A percentile compares a stretch with the other conserved stretches of the same genome.
phyloP scores from a whole-genome alignment of 2,113 vertebrate species.

The Hemiprocne comata region DNA sequence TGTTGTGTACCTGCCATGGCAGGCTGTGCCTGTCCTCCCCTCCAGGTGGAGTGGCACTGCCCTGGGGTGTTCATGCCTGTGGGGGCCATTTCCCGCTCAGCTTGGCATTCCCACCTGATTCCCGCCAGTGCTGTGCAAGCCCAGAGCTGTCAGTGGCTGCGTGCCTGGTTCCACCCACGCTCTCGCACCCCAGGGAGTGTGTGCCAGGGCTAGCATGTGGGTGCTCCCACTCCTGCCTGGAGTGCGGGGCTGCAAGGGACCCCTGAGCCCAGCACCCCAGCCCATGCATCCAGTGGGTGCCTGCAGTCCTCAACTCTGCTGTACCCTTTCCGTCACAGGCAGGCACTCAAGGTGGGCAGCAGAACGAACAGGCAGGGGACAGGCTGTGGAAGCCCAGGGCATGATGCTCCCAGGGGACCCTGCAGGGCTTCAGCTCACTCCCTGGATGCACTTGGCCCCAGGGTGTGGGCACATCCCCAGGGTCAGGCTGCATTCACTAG shows the following conservation, averaged over 20 bases:
- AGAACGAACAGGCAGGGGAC: not conserved
- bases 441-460: not conserved
- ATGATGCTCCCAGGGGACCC: accelerated
- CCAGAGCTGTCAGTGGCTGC: not conserved
- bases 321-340: not conserved
- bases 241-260: not conserved
- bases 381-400: not conserved
- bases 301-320: not conserved
- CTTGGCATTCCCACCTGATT: accelerated
- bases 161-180: accelerated
- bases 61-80: accelerated
- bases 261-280: accelerated
- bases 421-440: not conserved
- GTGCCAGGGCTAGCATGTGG: not conserved
- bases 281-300: not conserved
- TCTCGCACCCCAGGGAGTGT: not conserved
- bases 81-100: not conserved
- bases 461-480: not conserved
- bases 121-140: not conserved
- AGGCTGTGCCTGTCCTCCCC: not conserved
- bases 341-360: not conserved
- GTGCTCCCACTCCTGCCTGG: not conserved
- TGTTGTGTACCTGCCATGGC: too few species aligned
- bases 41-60: not conserved
- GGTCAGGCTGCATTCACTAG: not conserved